Evolutionary conservation across 2,113 vertebrate genomes (phyloP), one percentile per base, ranked within the genome.

Genomic region (Carassius auratus): DNA sequence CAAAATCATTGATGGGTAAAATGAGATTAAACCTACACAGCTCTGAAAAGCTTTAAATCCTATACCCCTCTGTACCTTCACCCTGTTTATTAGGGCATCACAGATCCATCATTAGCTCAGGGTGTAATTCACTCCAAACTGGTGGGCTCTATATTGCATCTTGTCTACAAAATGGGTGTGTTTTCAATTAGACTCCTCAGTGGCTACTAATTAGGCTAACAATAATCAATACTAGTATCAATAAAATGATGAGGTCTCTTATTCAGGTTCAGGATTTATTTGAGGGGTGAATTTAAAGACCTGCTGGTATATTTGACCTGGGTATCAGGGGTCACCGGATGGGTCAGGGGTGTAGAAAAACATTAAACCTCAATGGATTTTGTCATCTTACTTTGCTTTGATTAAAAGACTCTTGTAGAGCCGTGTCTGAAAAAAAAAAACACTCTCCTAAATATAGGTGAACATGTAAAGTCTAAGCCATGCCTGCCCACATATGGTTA

Each of bases 191-290:
- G 92, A 89, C 92, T 92, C 93, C 90, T 95, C 91, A 94, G 92
- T 91, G 68, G 86, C 92, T 90, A 92, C 86, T 92, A 93, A 94
- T 96, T 95, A 92, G 91, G 88, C 92, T 93, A 93, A 95, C 94
- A 95, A 95, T 93, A 94, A 96, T 96, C 94, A 92, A 96, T 96
- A 93, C 86, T 90, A 88, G 84, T 90, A 93, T 94, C 92, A 94
- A 93, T 92, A 93, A 74, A 89, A 92, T 92, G 92, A 92, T 93
- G 93, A 92, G 83, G 76, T 86, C 81, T 89, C 93, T 94, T 93
- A 92, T 91, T 92, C 91, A 87, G 64, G 82, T 79, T 42, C 52
- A 87, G 78, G 85, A 96, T 96, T 95, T 95, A 93, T 95, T 94
- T 93, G 92, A 93, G 87, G 91, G 59, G 91, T 89, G 91, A 92